Percentiles rank a stretch among this genome's conserved stretches.
Evolutionary conservation across 2,797 vertebrate species (phyloP).

Genomic region (Gila robusta): DNA sequence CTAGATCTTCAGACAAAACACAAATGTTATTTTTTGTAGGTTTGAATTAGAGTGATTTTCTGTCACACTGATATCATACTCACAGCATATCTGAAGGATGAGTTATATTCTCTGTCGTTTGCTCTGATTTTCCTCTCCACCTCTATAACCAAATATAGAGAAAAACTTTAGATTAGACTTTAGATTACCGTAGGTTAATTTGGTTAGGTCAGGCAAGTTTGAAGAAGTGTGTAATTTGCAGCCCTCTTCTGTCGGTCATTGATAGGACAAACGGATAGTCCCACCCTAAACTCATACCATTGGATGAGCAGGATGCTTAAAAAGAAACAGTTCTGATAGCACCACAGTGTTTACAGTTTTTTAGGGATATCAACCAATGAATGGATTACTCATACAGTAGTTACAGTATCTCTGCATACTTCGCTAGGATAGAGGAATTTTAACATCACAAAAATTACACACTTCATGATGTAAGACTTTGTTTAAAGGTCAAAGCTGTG

Average conservation of each 20-base stretch:
- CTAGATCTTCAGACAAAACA: not conserved
- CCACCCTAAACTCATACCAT: not conserved
- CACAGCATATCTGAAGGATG: constrained; percentile 89
- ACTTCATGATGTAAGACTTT: not conserved
- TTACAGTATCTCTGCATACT: too few species aligned
- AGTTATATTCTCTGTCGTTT: constrained; percentile 89
- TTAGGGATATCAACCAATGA: not conserved
- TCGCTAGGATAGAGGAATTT: not conserved
- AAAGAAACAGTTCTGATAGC: not conserved
- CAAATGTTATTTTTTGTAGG: not conserved
- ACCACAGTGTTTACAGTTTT: not conserved
- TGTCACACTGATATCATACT: constrained; percentile 68
- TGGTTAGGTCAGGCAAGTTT: not conserved
- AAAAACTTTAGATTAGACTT: too few species aligned
- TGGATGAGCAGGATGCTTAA: not conserved
- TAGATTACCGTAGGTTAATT: not conserved
- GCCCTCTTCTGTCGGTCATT: not conserved
- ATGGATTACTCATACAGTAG: not conserved
- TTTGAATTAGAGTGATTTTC: not conserved
- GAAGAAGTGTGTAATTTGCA: not conserved
- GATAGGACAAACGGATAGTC: not conserved
- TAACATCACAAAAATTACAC: not conserved
- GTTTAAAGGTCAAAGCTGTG: not conserved
- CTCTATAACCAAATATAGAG: constrained; percentile 74
- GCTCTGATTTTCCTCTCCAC: constrained; percentile 86